Evolutionary conservation across 2,797 vertebrate genomes (phyloP), one percentile per base, ranked within the genome.

Genomic region (Neosilurus mollespiculum): DNA sequence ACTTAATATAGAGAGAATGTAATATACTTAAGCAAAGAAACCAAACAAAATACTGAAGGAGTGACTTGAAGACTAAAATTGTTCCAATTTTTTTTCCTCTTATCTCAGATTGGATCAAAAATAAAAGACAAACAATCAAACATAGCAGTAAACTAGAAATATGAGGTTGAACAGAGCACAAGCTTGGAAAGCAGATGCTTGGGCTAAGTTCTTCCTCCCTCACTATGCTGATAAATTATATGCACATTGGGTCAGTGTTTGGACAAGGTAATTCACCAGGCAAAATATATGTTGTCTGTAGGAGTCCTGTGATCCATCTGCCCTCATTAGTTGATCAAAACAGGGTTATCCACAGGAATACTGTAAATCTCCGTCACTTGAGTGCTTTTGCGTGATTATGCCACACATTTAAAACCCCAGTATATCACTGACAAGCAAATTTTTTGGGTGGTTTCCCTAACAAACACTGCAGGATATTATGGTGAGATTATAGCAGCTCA

Each of bases 301-400:
- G 56, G 76, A 78, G 78, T 75, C 62, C 64, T 56, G 26, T 85
- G 51, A 84, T 81, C 82, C 59, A 83, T 88, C 84, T 88, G 81
- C 86, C 83, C 78, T 87, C 81, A 59, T 87, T 81, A 81, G 77
- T 83, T 86, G 83, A 87, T 75, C 69, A 83, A 87, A 88, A 86
- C 58, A 34, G 58, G 76, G 80, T 62, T 84, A 71, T 84, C 87
- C 83, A 77, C 34, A 24, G 22, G 30, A 77, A 49, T 77, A 77
- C n/a, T 24, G 56, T 77, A 77, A 82, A 87, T 87, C 81, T 83
- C 78, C 61, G 24, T 70, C 80, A 73, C 69, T 87, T 80, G 82
- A 86, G 81, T 84, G 84, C 78, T 82, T 87, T 85, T 72, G 66
- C 87, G 61, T 64, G 76, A 88, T 87, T 86, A 56, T 34, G 53